phyloP scores from a whole-genome alignment of 2,888 invertebrate species.

The Scaptomyza cyrtandrae region DNA sequence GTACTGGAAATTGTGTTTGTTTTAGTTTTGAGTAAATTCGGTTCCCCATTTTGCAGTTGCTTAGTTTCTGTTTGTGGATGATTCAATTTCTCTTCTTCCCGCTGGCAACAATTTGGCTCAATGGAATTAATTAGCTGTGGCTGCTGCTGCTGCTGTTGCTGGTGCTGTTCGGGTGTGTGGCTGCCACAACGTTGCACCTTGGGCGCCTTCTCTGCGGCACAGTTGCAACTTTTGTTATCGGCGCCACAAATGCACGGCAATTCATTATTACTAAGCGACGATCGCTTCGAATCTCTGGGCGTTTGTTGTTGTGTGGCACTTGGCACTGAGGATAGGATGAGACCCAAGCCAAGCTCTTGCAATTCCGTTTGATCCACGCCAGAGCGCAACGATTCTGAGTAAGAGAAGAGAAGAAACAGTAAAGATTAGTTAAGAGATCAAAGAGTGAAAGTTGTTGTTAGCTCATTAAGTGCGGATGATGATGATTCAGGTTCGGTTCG shows the following conservation, averaged over 20 bases:
- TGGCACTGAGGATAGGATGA: conserved; percentile 19
- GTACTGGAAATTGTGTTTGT: conserved; percentile 26
- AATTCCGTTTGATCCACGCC: conserved; percentile 66
- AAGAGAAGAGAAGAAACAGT: conserved; percentile 3
- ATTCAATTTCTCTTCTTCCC: conserved; percentile 15
- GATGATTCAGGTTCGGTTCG: conserved; percentile 7
- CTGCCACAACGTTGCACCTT: conserved; percentile 58
- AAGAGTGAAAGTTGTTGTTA: conserved; percentile 51
- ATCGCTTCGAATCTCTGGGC: conserved; percentile 61
- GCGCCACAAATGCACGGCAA: conserved; percentile 51
- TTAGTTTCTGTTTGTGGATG: conserved; percentile 2
- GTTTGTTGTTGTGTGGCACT: conserved; percentile 29
- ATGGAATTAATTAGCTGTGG: conserved; percentile 2
- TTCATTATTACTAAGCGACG: conserved; percentile 62
- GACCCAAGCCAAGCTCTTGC: conserved; percentile 57
- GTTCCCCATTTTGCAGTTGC: conserved; percentile 4
- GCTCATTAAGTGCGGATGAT: conserved; percentile 1
- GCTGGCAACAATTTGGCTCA: conserved; percentile 17
- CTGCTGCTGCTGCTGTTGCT: neutral
- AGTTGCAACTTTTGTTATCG: conserved; percentile 35
- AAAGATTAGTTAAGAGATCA: conserved; percentile 15
- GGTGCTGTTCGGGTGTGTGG: conserved; percentile 14
- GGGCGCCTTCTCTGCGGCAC: conserved; percentile 53
- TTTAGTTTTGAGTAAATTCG: conserved; percentile 12
- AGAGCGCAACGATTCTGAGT: conserved; percentile 65